phyloP scores from a whole-genome alignment of 2,113 vertebrate species.

The Petaurus breviceps region DNA sequence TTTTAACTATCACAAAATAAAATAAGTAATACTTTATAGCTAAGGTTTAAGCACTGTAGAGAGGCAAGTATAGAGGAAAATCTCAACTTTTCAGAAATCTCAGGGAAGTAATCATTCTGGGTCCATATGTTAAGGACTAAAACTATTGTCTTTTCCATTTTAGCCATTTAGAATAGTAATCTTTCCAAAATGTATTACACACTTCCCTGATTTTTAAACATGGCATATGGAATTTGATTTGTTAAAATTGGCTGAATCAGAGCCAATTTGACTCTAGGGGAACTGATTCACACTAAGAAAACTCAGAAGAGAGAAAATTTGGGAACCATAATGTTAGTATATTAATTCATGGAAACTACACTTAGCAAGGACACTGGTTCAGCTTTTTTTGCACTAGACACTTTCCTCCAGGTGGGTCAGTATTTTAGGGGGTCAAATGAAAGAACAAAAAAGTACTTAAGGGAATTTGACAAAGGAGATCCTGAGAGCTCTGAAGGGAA shows the following conservation, averaged over 20 bases:
- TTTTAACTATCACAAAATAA: conserved; percentile 52
- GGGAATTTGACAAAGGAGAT: background rate
- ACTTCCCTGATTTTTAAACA: conserved; percentile 53
- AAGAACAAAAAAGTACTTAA: background rate
- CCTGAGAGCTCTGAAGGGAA: background rate
- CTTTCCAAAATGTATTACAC: conserved; percentile 43
- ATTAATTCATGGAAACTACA: background rate
- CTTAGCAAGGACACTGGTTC: background rate
- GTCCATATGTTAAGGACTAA: conserved; percentile 35
- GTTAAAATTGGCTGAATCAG: background rate
- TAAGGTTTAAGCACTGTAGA: background rate
- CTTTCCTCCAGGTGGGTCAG: background rate
- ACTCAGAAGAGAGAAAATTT: background rate
- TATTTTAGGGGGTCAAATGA: background rate
- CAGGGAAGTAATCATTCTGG: conserved; percentile 63
- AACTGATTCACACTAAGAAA: background rate
- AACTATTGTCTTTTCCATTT: conserved; percentile 47
- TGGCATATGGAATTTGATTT: conserved; percentile 14
- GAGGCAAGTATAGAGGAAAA: conserved; percentile 17
- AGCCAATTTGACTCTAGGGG: background rate
- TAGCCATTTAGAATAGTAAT: conserved; percentile 54
- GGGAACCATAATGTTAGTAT: background rate
- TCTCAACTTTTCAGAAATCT: conserved; percentile 10
- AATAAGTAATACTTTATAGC: conserved; percentile 36
- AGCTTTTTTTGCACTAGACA: background rate